phyloP scores from a whole-genome alignment of 2,113 vertebrate genomes.

The Orcinus orca region DNA sequence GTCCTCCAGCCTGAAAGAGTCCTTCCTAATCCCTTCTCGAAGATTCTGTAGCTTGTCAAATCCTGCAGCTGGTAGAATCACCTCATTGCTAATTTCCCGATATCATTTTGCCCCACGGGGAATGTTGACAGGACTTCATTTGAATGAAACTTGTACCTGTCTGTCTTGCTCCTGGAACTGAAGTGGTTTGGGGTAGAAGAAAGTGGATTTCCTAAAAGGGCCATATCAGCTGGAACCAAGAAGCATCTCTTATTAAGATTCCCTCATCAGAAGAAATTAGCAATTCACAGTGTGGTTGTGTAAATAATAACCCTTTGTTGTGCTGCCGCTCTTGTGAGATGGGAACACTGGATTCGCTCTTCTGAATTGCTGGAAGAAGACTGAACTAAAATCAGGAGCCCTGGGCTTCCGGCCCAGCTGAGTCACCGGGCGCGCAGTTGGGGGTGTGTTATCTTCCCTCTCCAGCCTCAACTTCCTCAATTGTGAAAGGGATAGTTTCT shows the following conservation, averaged over 20 bases:
- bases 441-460: neutral
- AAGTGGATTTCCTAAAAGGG: neutral
- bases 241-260: neutral
- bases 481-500: neutral
- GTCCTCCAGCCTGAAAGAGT: neutral
- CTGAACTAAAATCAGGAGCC: no score
- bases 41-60: neutral
- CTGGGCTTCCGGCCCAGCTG: neutral
- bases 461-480: neutral
- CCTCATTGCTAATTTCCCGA: neutral
- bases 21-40: neutral
- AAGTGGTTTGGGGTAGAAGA: neutral
- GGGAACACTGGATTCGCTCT: neutral
- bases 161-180: neutral
- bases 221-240: neutral
- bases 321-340: accelerated
- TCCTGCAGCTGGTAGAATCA: neutral
- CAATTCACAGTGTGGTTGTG: accelerated
- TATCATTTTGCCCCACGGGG: neutral
- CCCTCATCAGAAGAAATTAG: neutral
- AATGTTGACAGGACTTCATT: neutral
- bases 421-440: accelerated
- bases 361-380: neutral
- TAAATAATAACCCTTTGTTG: neutral
- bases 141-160: neutral